A percentile compares a stretch with the other conserved stretches of the same genome.
phyloP scores from a whole-genome alignment of 2,797 vertebrate genomes.

The Mus spretus region DNA sequence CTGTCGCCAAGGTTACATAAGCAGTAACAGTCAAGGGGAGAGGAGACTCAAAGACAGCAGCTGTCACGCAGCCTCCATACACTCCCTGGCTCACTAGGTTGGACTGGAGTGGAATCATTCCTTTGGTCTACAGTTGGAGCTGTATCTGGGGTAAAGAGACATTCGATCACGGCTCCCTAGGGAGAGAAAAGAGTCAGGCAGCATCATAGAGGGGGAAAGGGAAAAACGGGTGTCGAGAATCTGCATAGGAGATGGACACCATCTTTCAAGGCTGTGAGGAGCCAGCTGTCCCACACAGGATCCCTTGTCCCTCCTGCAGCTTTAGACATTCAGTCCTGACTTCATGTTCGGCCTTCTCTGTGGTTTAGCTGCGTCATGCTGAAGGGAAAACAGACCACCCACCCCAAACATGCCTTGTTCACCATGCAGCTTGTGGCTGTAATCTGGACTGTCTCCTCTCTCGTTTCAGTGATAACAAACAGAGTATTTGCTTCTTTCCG shows the following conservation, averaged over 20 bases:
- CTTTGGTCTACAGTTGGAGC: background rate
- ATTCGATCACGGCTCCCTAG: background rate
- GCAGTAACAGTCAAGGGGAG: background rate
- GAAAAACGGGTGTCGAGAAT: background rate
- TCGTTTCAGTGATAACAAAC: background rate
- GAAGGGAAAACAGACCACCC: background rate
- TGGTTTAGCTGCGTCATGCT: background rate
- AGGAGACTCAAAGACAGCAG: too few relatives aligned
- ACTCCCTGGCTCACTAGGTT: background rate
- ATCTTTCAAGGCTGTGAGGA: background rate
- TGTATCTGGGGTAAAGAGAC: background rate
- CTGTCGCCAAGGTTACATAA: background rate
- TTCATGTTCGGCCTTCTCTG: background rate
- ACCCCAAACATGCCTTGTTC: fast-evolving
- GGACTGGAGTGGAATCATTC: background rate
- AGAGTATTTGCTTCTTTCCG: background rate
- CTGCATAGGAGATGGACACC: fast-evolving
- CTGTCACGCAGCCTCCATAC: background rate
- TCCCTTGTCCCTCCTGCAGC: background rate
- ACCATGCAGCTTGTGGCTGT: background rate
- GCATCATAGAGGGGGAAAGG: background rate
- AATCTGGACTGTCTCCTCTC: background rate
- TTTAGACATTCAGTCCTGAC: background rate
- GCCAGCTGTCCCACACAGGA: background rate
- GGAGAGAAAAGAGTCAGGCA: too few relatives aligned